Percentiles rank a stretch among this genome's conserved stretches.
Conservation (phyloP, 2,797 vertebrate species). For the Garrulus glandarius region DNA sequence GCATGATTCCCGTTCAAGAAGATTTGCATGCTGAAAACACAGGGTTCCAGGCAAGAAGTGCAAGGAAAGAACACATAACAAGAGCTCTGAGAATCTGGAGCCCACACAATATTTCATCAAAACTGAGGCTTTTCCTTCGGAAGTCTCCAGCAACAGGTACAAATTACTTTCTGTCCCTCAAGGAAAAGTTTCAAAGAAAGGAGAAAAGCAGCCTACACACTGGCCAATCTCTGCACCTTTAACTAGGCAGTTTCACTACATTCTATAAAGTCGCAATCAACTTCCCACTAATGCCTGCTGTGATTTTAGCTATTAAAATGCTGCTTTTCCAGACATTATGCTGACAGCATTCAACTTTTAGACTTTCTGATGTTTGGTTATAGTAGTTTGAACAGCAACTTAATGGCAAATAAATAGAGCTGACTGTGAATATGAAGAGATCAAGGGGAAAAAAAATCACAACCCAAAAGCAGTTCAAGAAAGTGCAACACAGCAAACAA, state of each 20-base stretch:
- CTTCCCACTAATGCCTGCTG: not conserved
- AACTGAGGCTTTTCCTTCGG: not conserved
- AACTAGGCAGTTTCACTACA: not conserved
- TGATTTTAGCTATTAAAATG: not conserved
- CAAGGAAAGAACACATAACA: not conserved
- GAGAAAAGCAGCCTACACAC: not conserved
- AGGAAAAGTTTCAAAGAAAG: not conserved
- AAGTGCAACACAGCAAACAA: slow-evolving; percentile 15
- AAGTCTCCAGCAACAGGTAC: not conserved
- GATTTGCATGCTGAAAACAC: not conserved
- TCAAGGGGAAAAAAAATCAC: not conserved
- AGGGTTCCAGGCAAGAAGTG: not conserved
- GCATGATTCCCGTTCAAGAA: not conserved
- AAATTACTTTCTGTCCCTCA: slow-evolving; percentile 1
- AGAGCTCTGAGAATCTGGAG: not conserved
- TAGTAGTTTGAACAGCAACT: slow-evolving; percentile 16
- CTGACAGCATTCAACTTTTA: not conserved
- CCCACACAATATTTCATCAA: not conserved
- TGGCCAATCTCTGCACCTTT: not conserved
- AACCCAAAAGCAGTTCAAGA: slow-evolving; percentile 9
- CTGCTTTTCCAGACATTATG: not conserved
- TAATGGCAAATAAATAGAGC: slow-evolving; percentile 49
- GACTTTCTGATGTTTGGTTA: slow-evolving; percentile 18
- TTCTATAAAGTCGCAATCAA: not conserved
- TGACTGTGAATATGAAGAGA: slow-evolving; percentile 16